These are phyloP conservation scores for Oncorhynchus nerka DNA, from an alignment of 2,113 vertebrate species.

Conservation along the genomic window DNA sequence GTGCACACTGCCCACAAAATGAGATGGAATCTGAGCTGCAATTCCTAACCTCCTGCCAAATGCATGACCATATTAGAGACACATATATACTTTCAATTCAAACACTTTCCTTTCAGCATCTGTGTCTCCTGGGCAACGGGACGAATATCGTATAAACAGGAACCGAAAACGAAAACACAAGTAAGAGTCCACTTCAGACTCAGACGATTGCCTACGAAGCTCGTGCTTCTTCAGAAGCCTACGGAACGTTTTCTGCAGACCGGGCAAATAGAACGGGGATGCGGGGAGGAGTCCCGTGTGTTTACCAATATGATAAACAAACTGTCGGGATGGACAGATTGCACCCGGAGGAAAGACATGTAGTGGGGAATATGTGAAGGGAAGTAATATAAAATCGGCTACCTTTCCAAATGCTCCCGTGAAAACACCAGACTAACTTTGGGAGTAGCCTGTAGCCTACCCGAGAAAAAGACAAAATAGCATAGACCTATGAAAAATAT, in stretches of 20 bases:
- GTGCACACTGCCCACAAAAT: too few relatives aligned
- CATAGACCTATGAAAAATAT: too few relatives aligned
- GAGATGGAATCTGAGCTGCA: too few relatives aligned
- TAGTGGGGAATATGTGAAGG: background rate
- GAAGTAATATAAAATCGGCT: too few relatives aligned
- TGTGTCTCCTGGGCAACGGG: background rate
- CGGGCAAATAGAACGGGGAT: background rate
- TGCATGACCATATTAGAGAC: too few relatives aligned
- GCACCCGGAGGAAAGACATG: background rate
- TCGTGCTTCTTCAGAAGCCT: background rate
- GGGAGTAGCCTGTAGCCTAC: too few relatives aligned
- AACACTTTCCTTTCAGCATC: background rate
- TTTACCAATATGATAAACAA: slow-evolving; percentile 23
- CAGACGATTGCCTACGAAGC: background rate
- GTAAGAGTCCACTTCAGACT: background rate
- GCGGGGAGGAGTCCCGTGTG: slow-evolving; percentile 16
- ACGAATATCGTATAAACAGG: background rate
- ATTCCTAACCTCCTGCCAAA: too few relatives aligned
- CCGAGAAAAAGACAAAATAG: too few relatives aligned
- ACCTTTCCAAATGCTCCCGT: too few relatives aligned
- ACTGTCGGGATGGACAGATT: background rate
- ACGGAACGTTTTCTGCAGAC: background rate
- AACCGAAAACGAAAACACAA: background rate
- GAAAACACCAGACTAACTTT: too few relatives aligned
- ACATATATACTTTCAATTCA: background rate